phyloP scores from a whole-genome alignment of 2,888 invertebrate species.

The Slavum lentiscoides region DNA sequence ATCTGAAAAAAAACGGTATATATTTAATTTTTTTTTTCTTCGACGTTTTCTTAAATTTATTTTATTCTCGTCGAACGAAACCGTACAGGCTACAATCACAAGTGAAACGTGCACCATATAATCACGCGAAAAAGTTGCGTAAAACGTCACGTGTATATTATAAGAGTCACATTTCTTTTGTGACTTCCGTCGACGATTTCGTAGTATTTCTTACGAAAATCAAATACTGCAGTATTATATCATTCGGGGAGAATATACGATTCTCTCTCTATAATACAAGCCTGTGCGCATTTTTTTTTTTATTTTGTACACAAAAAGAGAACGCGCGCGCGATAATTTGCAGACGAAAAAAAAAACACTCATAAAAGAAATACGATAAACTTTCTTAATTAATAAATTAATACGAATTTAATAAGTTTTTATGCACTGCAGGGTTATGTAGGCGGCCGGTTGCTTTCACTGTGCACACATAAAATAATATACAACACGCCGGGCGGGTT shows the following conservation, averaged over 20 bases:
- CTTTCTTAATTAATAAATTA: constrained; percentile 14
- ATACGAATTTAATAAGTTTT: neutral
- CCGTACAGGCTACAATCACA: too few species aligned
- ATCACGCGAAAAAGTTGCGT: constrained; percentile 15
- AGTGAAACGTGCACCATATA: neutral
- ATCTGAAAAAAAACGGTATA: too few species aligned
- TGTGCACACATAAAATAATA: neutral
- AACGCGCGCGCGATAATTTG: too few species aligned
- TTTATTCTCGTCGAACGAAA: neutral
- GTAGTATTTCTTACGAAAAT: neutral
- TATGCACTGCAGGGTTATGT: constrained; percentile 12
- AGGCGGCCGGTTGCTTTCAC: constrained; percentile 25
- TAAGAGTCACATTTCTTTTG: constrained; percentile 16
- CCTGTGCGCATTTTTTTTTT: too few species aligned
- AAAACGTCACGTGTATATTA: constrained; percentile 14
- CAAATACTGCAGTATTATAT: too few species aligned
- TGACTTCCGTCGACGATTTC: neutral
- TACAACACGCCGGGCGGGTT: neutral
- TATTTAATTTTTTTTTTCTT: constrained; percentile 3
- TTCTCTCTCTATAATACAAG: too few species aligned
- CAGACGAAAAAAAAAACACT: too few species aligned
- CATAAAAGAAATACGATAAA: neutral
- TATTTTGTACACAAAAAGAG: too few species aligned
- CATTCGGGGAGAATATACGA: too few species aligned
- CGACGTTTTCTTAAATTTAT: neutral